Conservation (phyloP, 1,140 invertebrate species). For the Babylonia areolata region DNA sequence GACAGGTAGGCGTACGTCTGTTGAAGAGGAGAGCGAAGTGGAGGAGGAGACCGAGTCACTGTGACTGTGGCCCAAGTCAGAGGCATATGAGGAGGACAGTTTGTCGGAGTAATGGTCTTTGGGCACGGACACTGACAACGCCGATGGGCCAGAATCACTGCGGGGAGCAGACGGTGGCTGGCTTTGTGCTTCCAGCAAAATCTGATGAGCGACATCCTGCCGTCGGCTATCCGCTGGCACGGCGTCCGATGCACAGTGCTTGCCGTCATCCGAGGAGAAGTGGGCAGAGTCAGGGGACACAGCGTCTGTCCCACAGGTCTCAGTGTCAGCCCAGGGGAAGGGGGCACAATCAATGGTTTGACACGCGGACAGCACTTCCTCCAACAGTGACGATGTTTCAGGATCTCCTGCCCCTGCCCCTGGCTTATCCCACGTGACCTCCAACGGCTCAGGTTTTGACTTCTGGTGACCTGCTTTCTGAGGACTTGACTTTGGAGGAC, state of each 20-base stretch:
- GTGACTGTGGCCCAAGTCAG: not conserved
- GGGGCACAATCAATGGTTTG: not conserved
- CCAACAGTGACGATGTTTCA: not conserved
- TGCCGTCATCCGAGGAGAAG: not conserved
- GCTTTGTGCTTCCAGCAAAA: not conserved
- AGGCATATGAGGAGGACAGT: not conserved
- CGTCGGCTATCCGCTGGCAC: not conserved
- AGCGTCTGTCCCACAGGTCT: not conserved
- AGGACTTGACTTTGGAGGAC: no score
- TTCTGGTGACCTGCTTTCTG: not conserved
- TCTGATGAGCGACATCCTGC: not conserved
- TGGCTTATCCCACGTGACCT: not conserved
- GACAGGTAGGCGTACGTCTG: not conserved
- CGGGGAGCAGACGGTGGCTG: not conserved
- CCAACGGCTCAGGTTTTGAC: no score
- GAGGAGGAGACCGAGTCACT: not conserved
- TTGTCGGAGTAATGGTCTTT: not conserved
- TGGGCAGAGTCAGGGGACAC: not conserved
- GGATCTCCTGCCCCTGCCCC: not conserved
- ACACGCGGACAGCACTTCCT: not conserved
- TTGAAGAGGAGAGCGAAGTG: not conserved
- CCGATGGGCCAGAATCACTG: not conserved
- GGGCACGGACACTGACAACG: not conserved
- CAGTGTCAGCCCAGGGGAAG: not conserved
- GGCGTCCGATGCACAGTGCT: not conserved